Evolutionary conservation across 2,888 invertebrate genomes (phyloP).

Genomic region (Brenthis hecate): DNA sequence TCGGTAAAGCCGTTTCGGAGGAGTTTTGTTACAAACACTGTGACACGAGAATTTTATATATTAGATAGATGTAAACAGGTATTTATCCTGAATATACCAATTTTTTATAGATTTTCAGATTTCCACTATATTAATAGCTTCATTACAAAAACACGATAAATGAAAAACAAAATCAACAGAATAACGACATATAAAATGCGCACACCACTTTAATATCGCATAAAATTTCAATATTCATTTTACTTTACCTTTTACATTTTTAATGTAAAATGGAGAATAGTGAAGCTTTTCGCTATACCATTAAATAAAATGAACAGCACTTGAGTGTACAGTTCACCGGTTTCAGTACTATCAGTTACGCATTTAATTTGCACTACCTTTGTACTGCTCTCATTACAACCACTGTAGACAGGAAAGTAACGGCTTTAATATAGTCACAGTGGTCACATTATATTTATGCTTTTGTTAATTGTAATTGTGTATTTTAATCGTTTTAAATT

Average conservation of each 20-base stretch:
- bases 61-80: too few relatives aligned
- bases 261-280: conserved; percentile 24
- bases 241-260: conserved; percentile 24
- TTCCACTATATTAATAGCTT: not conserved
- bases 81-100: not conserved
- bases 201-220: conserved; percentile 8
- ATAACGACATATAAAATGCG: not conserved
- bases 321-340: conserved; percentile 30
- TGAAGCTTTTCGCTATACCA: conserved; percentile 28
- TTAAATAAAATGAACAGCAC: conserved; percentile 33
- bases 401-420: conserved; percentile 17
- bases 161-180: conserved; percentile 7
- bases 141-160: not conserved
- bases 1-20: too few relatives aligned
- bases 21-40: too few relatives aligned
- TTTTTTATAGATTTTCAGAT: not conserved
- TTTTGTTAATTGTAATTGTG: conserved; percentile 16
- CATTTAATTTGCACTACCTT: conserved; percentile 32
- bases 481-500: conserved; percentile 14
- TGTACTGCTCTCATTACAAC: conserved; percentile 21
- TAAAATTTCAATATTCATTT: conserved; percentile 24
- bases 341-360: conserved; percentile 28
- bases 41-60: too few relatives aligned
- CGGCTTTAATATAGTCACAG: conserved; percentile 10
- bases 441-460: conserved; percentile 8